phyloP scores from a whole-genome alignment of 2,888 invertebrate genomes.

The Heliconius charithonia region DNA sequence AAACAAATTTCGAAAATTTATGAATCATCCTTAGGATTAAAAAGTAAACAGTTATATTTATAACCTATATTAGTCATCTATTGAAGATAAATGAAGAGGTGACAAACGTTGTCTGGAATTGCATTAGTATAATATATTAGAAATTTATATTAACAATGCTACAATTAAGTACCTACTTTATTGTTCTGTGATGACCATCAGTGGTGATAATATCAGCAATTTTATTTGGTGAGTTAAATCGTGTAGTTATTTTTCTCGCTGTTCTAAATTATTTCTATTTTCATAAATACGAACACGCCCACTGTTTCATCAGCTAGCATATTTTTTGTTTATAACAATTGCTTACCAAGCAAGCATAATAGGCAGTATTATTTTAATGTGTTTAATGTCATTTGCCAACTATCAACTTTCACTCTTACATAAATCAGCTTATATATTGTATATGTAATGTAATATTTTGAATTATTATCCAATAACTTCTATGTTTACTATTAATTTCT shows the following conservation, averaged over 20 bases:
- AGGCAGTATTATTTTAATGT: slow-evolving; percentile 15
- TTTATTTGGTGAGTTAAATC: slow-evolving; percentile 50
- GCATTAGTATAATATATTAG: slow-evolving; percentile 46
- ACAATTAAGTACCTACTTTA: slow-evolving; percentile 43
- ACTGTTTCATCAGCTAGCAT: slow-evolving; percentile 20
- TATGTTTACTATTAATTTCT: background rate
- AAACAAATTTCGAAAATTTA: slow-evolving; percentile 24
- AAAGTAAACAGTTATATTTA: slow-evolving; percentile 62
- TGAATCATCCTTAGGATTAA: slow-evolving; percentile 21
- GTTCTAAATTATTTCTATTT: slow-evolving; percentile 31
- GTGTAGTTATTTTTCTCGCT: slow-evolving; percentile 18
- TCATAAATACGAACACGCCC: slow-evolving; percentile 47
- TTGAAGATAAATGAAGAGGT: slow-evolving; percentile 62
- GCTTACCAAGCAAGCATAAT: background rate
- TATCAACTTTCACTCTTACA: slow-evolving; percentile 41
- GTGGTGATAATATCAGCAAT: slow-evolving; percentile 47
- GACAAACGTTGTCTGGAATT: slow-evolving; percentile 63
- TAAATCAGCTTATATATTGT: slow-evolving; percentile 33
- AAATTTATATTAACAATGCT: slow-evolving; percentile 45
- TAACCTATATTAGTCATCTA: slow-evolving; percentile 73
- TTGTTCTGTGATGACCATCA: slow-evolving; percentile 47
- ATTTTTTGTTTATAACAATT: background rate
- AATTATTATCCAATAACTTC: slow-evolving; percentile 2
- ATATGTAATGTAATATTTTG: background rate
- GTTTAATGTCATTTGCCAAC: slow-evolving; percentile 25